Conservation (phyloP, 1,140 invertebrate species). For the Nasonia vitripennis region DNA sequence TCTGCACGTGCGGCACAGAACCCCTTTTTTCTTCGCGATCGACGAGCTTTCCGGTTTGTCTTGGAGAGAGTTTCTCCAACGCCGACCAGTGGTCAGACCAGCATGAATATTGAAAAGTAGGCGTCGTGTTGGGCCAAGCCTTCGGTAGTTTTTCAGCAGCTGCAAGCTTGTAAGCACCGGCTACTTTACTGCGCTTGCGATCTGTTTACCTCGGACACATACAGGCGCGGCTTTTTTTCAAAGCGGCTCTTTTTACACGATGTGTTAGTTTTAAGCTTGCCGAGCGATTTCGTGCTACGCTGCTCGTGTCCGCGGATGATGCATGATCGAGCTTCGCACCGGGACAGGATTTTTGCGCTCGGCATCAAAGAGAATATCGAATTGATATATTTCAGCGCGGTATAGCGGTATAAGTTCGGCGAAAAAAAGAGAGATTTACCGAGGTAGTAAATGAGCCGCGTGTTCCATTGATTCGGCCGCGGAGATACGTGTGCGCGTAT, state of each 20-base stretch:
- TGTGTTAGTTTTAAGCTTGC: background rate
- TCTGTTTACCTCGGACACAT: background rate
- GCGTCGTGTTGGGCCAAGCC: background rate
- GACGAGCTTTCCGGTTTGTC: background rate
- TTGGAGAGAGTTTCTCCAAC: background rate
- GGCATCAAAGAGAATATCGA: background rate
- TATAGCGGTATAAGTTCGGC: no score
- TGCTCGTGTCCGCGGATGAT: background rate
- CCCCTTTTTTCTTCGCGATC: background rate
- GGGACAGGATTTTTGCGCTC: no score
- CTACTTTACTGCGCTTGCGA: background rate
- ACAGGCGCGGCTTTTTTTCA: background rate
- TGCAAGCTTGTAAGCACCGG: background rate
- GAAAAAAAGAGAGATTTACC: no score
- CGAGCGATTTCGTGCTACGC: background rate
- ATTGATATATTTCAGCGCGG: no score
- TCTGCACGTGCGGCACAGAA: background rate
- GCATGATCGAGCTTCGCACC: background rate
- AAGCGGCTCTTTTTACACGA: background rate
- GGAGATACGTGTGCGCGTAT: background rate
- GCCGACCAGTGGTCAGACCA: background rate
- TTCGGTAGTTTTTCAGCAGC: background rate
- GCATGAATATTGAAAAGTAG: background rate
- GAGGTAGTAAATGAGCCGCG: no score
- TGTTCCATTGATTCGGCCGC: no score